Evolutionary conservation across 2,113 vertebrate species (phyloP).

Genomic region (Capreolus pygargus): DNA sequence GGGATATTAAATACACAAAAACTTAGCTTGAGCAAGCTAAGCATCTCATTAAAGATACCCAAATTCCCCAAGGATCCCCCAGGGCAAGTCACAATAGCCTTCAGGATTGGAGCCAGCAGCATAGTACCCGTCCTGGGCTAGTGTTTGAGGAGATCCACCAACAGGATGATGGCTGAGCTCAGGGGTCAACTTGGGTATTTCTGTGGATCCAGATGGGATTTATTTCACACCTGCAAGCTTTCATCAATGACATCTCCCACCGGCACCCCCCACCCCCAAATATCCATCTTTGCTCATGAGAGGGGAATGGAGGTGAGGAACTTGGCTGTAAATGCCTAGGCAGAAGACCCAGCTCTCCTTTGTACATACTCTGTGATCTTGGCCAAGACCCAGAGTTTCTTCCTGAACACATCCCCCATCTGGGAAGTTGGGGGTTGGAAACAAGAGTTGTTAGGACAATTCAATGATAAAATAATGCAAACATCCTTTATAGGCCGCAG

Average conservation of each 20-base stretch:
- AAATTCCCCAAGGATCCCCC: background rate
- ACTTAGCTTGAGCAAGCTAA: background rate
- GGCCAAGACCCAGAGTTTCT: background rate
- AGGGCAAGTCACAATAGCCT: background rate
- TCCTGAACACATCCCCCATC: background rate
- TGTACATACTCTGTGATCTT: accelerated
- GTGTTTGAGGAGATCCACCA: background rate
- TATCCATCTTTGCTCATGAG: background rate
- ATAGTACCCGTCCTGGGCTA: background rate
- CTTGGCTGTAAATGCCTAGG: background rate
- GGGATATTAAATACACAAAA: background rate
- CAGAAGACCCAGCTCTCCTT: background rate
- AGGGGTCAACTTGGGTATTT: background rate
- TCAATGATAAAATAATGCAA: background rate
- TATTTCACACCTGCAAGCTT: background rate
- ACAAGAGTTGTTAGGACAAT: background rate
- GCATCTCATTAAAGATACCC: background rate
- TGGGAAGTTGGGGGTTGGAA: background rate
- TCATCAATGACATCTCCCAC: background rate
- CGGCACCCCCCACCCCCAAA: background rate
- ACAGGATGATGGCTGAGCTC: background rate
- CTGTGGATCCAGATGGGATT: background rate
- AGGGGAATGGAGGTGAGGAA: background rate
- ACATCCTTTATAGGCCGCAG: background rate
- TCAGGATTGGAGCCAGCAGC: background rate